Base-by-base conservation (phyloP, 2,888 invertebrate species). In the Parnassius glacialis region DNA sequence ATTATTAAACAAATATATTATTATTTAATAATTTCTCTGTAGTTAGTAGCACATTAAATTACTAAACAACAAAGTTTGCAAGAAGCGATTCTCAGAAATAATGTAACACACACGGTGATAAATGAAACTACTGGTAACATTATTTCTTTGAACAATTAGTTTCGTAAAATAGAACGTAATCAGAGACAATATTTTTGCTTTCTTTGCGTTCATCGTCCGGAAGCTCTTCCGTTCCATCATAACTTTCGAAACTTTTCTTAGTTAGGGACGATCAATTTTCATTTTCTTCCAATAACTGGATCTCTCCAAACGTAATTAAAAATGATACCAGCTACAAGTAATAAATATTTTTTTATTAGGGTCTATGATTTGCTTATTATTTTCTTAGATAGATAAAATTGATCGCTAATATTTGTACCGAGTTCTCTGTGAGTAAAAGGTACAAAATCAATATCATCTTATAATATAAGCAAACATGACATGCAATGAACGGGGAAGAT, bases 201-300 rank as follows among this genome's bases (percentile, higher is more conserved):
- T 70, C 66, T 66, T 67, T 71, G 74, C 70, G 75, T 75, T 68
- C 74, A 74, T 68, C 74, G 74, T 73, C 65, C 70, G 75, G 74
- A 78, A 81, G 76, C 82, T 81, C 84, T 85, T 81, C 69, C 79
- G 77, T 81, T 80, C 83, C 80, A 79, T 85, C 85, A 84, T 84
- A 88, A 89, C 85, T 88, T 89, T 79, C 74, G 75, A 81, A 88
- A 90, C 85, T 89, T 89, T 86, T 88, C 86, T 85, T 86, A 84
- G 87, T 88, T 85, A 85, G 82, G 71, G 78, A 78, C 81, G 83
- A 90, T 90, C 90, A 90, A 89, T 90, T 90, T 87, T 89, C 87
- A 88, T 90, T 90, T 83, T 79, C 81, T 75, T 75, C 75, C 80
- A 80, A 87, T 88, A 84, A 86, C 78, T 78, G 75, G 78, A 78